Conservation (phyloP, 1,140 invertebrate species). For the Lepidotrigona ventralis region DNA sequence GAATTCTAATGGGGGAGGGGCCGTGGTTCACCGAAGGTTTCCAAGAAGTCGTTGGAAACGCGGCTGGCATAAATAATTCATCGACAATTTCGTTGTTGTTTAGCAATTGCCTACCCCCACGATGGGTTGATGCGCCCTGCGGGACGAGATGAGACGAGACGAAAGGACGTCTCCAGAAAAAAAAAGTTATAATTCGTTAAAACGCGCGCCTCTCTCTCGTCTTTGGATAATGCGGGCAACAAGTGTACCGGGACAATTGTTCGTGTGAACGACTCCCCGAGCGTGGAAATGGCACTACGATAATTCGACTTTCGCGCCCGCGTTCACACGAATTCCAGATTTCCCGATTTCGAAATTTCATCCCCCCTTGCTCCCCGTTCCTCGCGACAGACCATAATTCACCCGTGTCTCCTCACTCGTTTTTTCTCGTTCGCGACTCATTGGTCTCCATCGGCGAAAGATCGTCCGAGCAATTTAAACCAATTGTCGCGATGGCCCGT, state of each 20-base stretch:
- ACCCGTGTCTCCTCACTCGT: not conserved
- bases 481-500: constrained; percentile 5
- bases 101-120: not conserved
- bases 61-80: constrained; percentile 32
- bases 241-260: not conserved
- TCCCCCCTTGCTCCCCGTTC: no score
- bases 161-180: not conserved
- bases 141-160: not conserved
- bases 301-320: not conserved
- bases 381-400: no score
- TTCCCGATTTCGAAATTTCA: no score
- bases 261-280: not conserved
- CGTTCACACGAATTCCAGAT: no score
- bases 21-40: not conserved
- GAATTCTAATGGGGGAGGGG: not conserved
- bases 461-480: constrained; percentile 18
- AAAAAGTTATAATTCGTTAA: not conserved
- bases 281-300: no score
- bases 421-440: not conserved
- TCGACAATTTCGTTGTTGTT: constrained; percentile 12
- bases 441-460: not conserved
- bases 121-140: not conserved
- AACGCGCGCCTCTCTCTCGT: not conserved
- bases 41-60: constrained; percentile 29
- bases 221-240: constrained; percentile 13